Evolutionary conservation across 2,888 invertebrate species (phyloP), one percentile per base, ranked within the genome.

Genomic region (Spialia ferax): DNA sequence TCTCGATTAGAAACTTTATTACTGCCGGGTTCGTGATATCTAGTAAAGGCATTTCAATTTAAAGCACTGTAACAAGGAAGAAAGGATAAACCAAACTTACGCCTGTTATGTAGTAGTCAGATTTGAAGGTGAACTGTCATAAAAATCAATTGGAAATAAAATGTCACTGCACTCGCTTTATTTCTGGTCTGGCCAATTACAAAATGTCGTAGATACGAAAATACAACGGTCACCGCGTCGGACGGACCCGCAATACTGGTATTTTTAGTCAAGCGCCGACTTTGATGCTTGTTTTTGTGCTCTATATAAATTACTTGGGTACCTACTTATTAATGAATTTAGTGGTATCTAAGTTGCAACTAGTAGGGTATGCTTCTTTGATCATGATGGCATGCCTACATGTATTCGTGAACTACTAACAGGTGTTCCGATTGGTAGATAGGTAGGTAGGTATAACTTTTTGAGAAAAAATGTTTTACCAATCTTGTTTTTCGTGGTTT

Each of bases 1-100:
- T 82, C 72, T 87, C 86, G 26, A 77, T 79, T 7, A 87, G 78
- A 69, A 86, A 82, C 63, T 78, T 80, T 54, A 86, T 84, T 2
- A 83, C 71, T n/a, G 77, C 78, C 0, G 87, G 87, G 23, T 82
- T 83, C 2, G 77, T 83, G 52, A 86, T 82, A 65, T 88, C 87
- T 13, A 78, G 22, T 32, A 81, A 65, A 62, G 85, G 77, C 84
- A 87, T 73, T 79, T 26, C 7, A 54, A 50, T 50, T 59, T 29
- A 65, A 56, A n/a, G 62, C 22, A 56, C 57, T 50, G 29, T 60
- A 50, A 5, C 1, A 13, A 48, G 60, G 54, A 63, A 68, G 20
- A 62, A 35, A 61, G 54, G 42, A 66, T 42, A 18, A 52, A 20
- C 32, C 66, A 26, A 68, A 66, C 60, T 66, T 66, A 66, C 65